Conservation (phyloP, 2,113 vertebrate species). For the Etheostoma cragini region DNA sequence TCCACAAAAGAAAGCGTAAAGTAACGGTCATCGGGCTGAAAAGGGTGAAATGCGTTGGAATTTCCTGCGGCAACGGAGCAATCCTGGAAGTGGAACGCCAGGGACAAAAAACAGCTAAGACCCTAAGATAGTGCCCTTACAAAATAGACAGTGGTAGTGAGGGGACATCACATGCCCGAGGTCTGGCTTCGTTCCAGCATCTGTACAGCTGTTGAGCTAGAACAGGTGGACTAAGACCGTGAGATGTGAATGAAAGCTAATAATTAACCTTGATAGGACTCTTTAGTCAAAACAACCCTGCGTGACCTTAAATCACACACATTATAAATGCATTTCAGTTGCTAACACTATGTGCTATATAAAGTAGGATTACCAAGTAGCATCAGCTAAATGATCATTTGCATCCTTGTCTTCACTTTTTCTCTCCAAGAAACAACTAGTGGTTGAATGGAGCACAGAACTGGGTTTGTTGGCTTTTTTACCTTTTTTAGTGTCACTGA, state of each 20-base stretch:
- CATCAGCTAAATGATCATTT: too few relatives aligned
- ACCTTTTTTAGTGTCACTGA: background rate
- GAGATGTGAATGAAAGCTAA: background rate
- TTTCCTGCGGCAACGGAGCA: too few relatives aligned
- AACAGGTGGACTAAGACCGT: background rate
- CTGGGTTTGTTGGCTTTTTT: background rate
- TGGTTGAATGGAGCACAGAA: background rate
- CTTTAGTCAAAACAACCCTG: background rate
- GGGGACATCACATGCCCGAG: too few relatives aligned
- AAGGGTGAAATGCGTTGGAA: too few relatives aligned
- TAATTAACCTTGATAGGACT: background rate
- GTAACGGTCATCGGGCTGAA: too few relatives aligned
- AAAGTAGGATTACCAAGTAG: background rate
- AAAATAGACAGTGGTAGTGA: too few relatives aligned
- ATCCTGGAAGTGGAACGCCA: too few relatives aligned
- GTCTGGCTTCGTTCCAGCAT: too few relatives aligned
- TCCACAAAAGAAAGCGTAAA: too few relatives aligned
- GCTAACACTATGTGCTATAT: background rate
- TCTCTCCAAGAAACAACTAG: background rate
- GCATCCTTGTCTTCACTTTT: constrained; percentile 1
- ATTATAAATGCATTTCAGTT: background rate
- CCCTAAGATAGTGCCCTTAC: too few relatives aligned
- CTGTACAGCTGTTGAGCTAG: too few relatives aligned
- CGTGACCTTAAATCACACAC: background rate
- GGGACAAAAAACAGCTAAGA: too few relatives aligned